Evolutionary conservation across 2,113 vertebrate species (phyloP).

Genomic region (Sisor rabdophorus): DNA sequence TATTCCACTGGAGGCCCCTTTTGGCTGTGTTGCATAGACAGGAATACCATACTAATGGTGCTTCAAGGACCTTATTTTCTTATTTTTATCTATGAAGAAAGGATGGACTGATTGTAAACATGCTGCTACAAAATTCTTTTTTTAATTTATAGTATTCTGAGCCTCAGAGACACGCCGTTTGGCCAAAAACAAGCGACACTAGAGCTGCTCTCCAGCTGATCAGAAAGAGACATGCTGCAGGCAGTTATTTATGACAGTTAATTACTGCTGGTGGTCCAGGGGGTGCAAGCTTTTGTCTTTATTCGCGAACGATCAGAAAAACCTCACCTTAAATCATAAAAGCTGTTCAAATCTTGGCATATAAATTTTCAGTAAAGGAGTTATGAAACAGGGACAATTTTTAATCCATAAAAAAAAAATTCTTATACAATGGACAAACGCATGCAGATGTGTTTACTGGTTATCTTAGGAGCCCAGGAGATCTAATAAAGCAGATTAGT

Average conservation of each 20-base stretch:
- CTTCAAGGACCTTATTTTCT: constrained; percentile 45
- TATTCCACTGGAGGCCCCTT: constrained; percentile 17
- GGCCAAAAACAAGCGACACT: constrained; percentile 11
- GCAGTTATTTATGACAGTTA: constrained; percentile 43
- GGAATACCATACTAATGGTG: constrained; percentile 31
- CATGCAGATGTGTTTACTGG: constrained; percentile 54
- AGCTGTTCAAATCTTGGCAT: constrained; percentile 30
- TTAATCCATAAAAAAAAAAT: background rate
- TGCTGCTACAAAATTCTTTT: constrained; percentile 32
- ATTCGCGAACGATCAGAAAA: constrained; percentile 28
- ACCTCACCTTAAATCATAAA: constrained; percentile 42
- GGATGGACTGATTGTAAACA: constrained; percentile 31
- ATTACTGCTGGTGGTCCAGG: constrained; percentile 37
- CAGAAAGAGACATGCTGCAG: constrained; percentile 31
- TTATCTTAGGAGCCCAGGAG: constrained; percentile 54
- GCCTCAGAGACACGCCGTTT: constrained; percentile 15
- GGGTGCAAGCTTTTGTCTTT: constrained; percentile 38
- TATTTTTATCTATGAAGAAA: constrained; percentile 47
- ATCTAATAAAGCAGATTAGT: constrained; percentile 52
- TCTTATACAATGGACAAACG: constrained; percentile 42
- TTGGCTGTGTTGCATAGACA: constrained; percentile 14
- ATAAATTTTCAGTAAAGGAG: constrained; percentile 2
- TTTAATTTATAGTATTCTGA: constrained; percentile 37
- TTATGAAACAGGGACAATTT: background rate
- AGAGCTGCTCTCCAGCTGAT: constrained; percentile 32